Conservation (phyloP, 2,797 vertebrate genomes). For the Micrastur ruficollis region DNA sequence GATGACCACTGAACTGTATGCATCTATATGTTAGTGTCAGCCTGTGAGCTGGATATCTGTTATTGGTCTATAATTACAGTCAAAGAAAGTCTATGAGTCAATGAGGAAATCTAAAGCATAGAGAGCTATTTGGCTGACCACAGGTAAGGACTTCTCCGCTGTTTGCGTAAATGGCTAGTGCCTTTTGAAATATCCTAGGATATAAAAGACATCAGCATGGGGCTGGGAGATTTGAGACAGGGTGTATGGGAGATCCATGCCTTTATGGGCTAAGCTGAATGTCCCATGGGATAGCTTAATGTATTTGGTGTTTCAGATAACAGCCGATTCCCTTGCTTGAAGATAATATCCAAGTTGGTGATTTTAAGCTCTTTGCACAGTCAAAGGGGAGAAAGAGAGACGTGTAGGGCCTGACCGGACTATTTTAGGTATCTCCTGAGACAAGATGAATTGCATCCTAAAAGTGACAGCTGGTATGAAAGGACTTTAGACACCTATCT, state of each 20-base stretch:
- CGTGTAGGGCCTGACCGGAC: neutral
- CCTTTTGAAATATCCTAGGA: neutral
- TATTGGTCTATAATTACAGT: neutral
- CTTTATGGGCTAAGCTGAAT: neutral
- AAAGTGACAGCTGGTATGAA: neutral
- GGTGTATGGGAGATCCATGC: neutral
- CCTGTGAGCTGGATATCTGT: neutral
- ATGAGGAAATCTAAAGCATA: neutral
- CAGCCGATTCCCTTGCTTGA: neutral
- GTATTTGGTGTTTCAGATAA: neutral
- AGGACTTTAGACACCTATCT: neutral
- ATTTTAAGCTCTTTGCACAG: neutral
- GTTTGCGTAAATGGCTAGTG: neutral
- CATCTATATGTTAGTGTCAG: neutral
- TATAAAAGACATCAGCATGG: neutral
- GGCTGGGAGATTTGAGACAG: neutral
- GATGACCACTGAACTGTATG: neutral
- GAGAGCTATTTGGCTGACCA: neutral
- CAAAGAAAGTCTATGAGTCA: neutral
- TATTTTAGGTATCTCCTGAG: neutral
- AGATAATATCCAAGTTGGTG: neutral
- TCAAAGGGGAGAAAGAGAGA: neutral
- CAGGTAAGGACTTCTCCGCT: neutral
- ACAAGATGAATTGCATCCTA: neutral
- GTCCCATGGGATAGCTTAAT: neutral